Conservation (phyloP, 2,113 vertebrate species). For the Euleptes europaea region DNA sequence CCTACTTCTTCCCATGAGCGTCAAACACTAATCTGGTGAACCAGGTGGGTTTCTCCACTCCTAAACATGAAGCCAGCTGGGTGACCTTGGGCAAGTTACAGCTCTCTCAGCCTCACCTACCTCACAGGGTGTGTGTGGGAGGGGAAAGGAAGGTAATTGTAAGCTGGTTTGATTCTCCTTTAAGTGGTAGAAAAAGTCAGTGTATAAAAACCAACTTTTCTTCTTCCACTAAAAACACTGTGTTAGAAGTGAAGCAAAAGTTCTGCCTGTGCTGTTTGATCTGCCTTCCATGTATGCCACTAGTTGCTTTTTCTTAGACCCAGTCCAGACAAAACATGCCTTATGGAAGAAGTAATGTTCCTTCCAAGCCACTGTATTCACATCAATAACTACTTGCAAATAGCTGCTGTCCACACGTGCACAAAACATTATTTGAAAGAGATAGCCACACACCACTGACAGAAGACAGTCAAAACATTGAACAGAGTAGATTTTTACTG, state of each 20-base stretch:
- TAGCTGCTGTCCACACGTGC: not conserved
- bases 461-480: not conserved
- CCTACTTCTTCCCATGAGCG: too few species aligned
- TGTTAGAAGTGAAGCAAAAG: not conserved
- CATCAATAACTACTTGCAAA: not conserved
- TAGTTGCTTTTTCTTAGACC: not conserved
- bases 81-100: too few species aligned
- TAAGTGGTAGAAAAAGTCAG: too few species aligned
- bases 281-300: not conserved
- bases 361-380: not conserved
- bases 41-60: too few species aligned
- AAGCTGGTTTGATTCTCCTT: too few species aligned
- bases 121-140: too few species aligned
- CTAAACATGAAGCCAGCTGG: too few species aligned
- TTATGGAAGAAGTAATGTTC: not conserved
- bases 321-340: not conserved
- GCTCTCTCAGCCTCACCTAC: too few species aligned
- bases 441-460: not conserved
- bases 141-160: too few species aligned
- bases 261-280: not conserved
- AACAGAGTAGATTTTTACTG: not conserved
- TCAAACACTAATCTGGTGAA: too few species aligned
- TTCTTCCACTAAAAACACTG: not conserved
- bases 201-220: too few species aligned
- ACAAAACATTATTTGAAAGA: not conserved